Evolutionary conservation across 2,888 invertebrate genomes (phyloP).

Genomic region (Callosobruchus maculatus): DNA sequence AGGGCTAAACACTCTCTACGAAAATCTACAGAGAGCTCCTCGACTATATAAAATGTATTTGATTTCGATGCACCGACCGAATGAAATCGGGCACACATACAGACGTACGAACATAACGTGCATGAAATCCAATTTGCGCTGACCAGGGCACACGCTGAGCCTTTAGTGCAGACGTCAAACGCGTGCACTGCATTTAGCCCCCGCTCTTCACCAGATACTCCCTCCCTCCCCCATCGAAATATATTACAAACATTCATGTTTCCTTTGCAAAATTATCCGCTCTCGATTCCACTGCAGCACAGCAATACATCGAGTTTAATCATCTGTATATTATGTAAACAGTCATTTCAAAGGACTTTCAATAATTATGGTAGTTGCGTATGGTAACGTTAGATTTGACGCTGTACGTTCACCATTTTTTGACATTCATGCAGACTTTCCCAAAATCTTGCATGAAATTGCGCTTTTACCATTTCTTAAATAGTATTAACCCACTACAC

Average conservation of each 20-base stretch:
- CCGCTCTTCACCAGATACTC: background rate
- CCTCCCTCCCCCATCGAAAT: background rate
- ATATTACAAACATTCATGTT: background rate
- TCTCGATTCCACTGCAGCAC: background rate
- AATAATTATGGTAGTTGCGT: too few relatives aligned
- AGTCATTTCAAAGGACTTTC: too few relatives aligned
- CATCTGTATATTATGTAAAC: too few relatives aligned
- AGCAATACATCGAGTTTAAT: too few relatives aligned
- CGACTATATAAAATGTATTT: background rate
- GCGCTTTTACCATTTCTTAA: too few relatives aligned
- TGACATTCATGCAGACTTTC: too few relatives aligned
- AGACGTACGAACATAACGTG: background rate
- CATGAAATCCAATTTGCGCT: background rate
- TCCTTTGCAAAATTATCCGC: background rate
- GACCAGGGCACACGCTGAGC: background rate
- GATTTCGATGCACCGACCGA: background rate
- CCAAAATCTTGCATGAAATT: too few relatives aligned
- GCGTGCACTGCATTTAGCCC: background rate
- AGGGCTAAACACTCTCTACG: too few relatives aligned
- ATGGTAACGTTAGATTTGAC: too few relatives aligned
- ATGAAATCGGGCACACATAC: background rate
- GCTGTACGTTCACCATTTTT: too few relatives aligned
- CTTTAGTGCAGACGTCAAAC: background rate
- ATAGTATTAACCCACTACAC: too few relatives aligned
- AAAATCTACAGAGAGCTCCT: too few relatives aligned